These are phyloP conservation scores for Drosophila ezoana DNA, from an alignment of 2,888 invertebrate genomes.

Conservation along the genomic window DNA sequence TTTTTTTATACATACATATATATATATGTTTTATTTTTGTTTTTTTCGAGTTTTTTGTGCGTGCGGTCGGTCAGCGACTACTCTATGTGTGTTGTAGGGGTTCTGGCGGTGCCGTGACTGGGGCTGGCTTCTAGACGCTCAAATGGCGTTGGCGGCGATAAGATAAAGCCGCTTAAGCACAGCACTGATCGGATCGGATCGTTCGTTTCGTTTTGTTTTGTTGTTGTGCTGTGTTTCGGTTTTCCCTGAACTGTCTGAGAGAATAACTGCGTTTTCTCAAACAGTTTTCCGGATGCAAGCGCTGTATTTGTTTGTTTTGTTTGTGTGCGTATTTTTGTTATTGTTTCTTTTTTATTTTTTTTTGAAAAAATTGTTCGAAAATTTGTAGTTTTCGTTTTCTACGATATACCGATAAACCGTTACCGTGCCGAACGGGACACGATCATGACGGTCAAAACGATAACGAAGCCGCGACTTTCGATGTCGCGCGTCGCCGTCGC, in stretches of 20 bases:
- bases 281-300: constrained; percentile 27
- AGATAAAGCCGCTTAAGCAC: constrained; percentile 47
- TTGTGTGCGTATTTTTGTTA: neutral
- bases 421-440: constrained; percentile 13
- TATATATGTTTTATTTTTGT: neutral
- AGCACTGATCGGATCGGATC: constrained; percentile 27
- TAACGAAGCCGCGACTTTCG: constrained; percentile 28
- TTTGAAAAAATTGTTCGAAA: constrained; percentile 12
- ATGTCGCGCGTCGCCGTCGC: constrained; percentile 7
- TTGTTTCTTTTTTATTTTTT: neutral
- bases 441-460: constrained; percentile 35
- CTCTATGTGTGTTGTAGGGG: constrained; percentile 18
- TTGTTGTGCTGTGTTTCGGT: constrained; percentile 15
- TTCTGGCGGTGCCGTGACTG: constrained; percentile 12
- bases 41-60: constrained; percentile 1
- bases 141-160: constrained; percentile 28
- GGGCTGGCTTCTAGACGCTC: constrained; percentile 19
- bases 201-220: constrained; percentile 17
- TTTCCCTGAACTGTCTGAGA: constrained; percentile 4
- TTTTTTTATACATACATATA: neutral
- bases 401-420: constrained; percentile 25
- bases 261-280: constrained; percentile 8
- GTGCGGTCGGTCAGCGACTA: constrained; percentile 21
- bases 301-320: constrained; percentile 9
- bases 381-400: constrained; percentile 7